Conservation (phyloP, 1,140 invertebrate species). For the Nautilus pompilius region DNA sequence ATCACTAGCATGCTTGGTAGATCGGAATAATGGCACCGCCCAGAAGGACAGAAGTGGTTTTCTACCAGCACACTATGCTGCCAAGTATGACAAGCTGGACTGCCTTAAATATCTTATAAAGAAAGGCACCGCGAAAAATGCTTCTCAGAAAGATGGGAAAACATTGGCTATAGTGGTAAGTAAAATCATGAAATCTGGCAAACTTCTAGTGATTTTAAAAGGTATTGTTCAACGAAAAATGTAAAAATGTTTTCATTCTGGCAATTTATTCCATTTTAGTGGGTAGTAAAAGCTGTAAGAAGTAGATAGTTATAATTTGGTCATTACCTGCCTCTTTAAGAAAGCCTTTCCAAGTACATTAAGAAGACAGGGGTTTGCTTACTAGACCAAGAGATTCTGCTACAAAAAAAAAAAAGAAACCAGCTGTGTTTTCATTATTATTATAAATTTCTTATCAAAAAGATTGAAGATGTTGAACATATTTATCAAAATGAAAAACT, state of each 20-base stretch:
- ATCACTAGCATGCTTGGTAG: conserved; percentile 41
- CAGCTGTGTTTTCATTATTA: too few relatives aligned
- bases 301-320: too few relatives aligned
- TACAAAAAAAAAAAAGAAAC: too few relatives aligned
- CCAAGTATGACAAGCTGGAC: conserved; percentile 42
- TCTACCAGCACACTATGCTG: conserved; percentile 45
- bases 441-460: too few relatives aligned
- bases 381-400: too few relatives aligned
- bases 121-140: conserved; percentile 44
- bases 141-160: conserved; percentile 41
- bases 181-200: not conserved
- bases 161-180: conserved; percentile 47
- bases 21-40: conserved; percentile 49
- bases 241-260: not conserved
- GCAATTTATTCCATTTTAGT: not conserved
- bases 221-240: not conserved
- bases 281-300: too few relatives aligned
- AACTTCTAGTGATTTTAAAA: not conserved
- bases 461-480: too few relatives aligned
- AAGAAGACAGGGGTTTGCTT: too few relatives aligned
- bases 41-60: conserved; percentile 44
- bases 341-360: too few relatives aligned
- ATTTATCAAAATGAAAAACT: too few relatives aligned
- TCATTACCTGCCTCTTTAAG: too few relatives aligned
- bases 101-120: conserved; percentile 48